Percentiles rank a stretch among this genome's conserved stretches.
Evolutionary conservation across 2,113 vertebrate genomes (phyloP).

Genomic region (Varanus salvator): DNA sequence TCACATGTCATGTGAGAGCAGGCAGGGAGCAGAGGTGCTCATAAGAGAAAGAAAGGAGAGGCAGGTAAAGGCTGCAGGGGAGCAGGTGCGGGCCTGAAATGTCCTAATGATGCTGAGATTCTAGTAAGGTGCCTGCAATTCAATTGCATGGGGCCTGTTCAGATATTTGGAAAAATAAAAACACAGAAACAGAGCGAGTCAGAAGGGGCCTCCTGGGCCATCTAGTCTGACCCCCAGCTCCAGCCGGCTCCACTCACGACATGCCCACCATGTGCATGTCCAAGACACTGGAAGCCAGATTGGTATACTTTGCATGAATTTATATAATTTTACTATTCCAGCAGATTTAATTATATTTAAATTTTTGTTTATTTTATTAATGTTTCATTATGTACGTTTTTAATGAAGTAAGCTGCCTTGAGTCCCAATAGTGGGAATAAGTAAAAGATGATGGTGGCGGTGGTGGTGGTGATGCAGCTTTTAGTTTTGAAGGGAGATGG

Average conservation of each 20-base stretch:
- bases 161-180: background rate
- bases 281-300: background rate
- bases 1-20: background rate
- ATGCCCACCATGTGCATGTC: too few relatives aligned
- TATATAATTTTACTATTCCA: too few relatives aligned
- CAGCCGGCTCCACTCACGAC: too few relatives aligned
- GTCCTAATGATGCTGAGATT: background rate
- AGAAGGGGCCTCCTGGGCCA: too few relatives aligned
- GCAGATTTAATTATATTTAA: too few relatives aligned
- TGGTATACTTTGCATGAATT: background rate
- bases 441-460: too few relatives aligned
- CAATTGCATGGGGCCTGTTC: background rate
- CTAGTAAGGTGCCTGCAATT: background rate
- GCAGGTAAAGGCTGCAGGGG: conserved; percentile 11
- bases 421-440: too few relatives aligned
- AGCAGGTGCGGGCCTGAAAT: conserved; percentile 17
- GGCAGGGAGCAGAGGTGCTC: background rate
- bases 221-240: too few relatives aligned
- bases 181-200: too few relatives aligned
- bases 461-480: background rate
- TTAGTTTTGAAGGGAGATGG: background rate
- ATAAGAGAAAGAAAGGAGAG: background rate
- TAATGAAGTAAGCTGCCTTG: too few relatives aligned
- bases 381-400: too few relatives aligned
- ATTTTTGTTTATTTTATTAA: too few relatives aligned